Base-by-base conservation (phyloP, 2,888 invertebrate genomes). In the Allacma fusca region DNA sequence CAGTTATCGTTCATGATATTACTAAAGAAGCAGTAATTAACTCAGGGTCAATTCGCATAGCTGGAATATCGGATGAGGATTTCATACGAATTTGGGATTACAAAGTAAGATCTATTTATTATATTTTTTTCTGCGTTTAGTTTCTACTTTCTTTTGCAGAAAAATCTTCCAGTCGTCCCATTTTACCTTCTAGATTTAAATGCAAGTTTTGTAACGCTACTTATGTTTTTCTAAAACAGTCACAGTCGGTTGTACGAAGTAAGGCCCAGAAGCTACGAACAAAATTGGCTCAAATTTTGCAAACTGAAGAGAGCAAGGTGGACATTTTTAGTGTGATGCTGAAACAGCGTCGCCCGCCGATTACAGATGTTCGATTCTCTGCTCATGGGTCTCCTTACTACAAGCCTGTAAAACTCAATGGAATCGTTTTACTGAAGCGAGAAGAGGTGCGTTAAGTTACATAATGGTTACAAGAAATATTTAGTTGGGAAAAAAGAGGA, bases 341-440 rank as follows among this genome's bases (percentile, higher is more conserved):
- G 64, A 90, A 94, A 84, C 86, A 86, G 77, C 91, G 93, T 84
- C 92, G 94, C 84, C 94, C 96, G 0, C 94, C 95, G 0, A 89
- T 95, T 59, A 96, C 96, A 0, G 98, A 98, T 85, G 91, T 98
- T 2, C 89, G 97, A 82, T 98, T 96, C 87, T 92, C 97, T 0
- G 98, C 97, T 1, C 97, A 97, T 86, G 96, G 97, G 0, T 96
- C 97, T 0, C 96, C 97, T 1, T 98, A 96, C 86, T 97, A 96
- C 86, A 96, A 97, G 86, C 94, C 98, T 0, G 95, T 96, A 9
- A 91, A 95, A 86, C 90, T 98, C 82, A 96, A 99, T 86, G 98
- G 98, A 16, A 93, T 97, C 76, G 94, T 98, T 0, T 88, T 96
- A 65, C 94, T 95, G 92, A 94, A 97, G 86, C 90, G 96, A 78